Evolutionary conservation across 2,113 vertebrate genomes (phyloP).

Genomic region (Heterochromis multidens): DNA sequence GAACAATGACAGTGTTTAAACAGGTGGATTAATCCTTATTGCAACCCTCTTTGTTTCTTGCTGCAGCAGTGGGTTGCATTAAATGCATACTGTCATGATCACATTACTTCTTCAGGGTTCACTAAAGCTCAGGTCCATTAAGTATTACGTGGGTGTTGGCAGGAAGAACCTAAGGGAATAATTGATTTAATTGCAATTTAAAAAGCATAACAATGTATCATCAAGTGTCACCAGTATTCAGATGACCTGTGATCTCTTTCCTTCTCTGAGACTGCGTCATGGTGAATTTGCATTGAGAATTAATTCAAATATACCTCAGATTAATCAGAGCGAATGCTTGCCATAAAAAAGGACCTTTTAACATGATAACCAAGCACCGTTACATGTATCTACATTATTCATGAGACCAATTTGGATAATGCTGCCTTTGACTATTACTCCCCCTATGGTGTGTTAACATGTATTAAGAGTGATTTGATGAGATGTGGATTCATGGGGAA

Average conservation of each 20-base stretch:
- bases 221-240: constrained; percentile 54
- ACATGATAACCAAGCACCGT: constrained; percentile 44
- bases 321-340: constrained; percentile 50
- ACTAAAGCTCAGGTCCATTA: constrained; percentile 39
- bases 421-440: constrained; percentile 60
- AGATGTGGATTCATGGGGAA: constrained; percentile 62
- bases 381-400: constrained; percentile 68
- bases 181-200: constrained; percentile 63
- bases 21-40: not conserved
- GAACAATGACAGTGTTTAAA: not conserved
- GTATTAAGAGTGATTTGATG: constrained; percentile 68
- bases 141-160: constrained; percentile 11
- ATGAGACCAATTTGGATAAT: constrained; percentile 67
- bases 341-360: constrained; percentile 58
- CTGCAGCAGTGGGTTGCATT: not conserved
- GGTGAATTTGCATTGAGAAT: constrained; percentile 32
- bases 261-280: not conserved
- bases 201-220: constrained; percentile 41
- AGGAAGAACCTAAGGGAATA: constrained; percentile 35
- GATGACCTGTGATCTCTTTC: constrained; percentile 28
- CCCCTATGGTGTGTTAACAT: constrained; percentile 69
- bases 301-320: constrained; percentile 40
- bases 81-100: constrained; percentile 4
- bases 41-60: not conserved
- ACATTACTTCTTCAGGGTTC: constrained; percentile 36